Evolutionary conservation across 2,888 invertebrate genomes (phyloP), one percentile per base, ranked within the genome.

Genomic region (Dryadula phaetusa): DNA sequence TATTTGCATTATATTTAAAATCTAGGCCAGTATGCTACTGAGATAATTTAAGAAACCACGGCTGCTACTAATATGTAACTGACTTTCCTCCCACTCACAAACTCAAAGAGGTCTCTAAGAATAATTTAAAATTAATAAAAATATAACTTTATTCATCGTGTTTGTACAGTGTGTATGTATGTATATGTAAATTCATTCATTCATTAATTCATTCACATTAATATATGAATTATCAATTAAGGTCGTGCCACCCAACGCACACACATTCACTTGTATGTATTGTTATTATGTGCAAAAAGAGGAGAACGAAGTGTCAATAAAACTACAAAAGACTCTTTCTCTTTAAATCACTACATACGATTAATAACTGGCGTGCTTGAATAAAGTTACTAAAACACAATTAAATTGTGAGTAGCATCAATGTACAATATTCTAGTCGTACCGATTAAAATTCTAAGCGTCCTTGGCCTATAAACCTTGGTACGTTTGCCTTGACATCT

Each of bases 391-490:
- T 12, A 6, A 12, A 16, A 42, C 16, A 42, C 5, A 42, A 16
- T 16, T 16, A 16, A 42, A 42, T 42, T 44, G 28, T 37, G 10
- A 28, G 10, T 5, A 52, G 12, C 25, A 25, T 16, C 25, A 52
- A 10, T 25, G n/a, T 3, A 28, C 0, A 49, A 25, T 25, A 25
- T 20, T 22, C n/a, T 40, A 25, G 40, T 5, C 1, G n/a, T n/a
- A 40, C 25, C 22, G n/a, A 56, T 56, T 40, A 25, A 16, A 56
- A 40, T 46, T 20, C 44, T 16, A 18, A 22, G 5, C 44, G 37
- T 3, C 62, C 66, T 66, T 66, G 66, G 62, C 62, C 66, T 20
- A 62, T 62, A 52, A 52, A 32, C 28, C 52, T 52, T 37, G 62
- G 18, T 10, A 28, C n/a, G 10, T 16, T 10, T 37, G 20, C 54